These are phyloP conservation scores for Rattus rattus DNA, from an alignment of 2,113 vertebrate species.

Conservation along the genomic window DNA sequence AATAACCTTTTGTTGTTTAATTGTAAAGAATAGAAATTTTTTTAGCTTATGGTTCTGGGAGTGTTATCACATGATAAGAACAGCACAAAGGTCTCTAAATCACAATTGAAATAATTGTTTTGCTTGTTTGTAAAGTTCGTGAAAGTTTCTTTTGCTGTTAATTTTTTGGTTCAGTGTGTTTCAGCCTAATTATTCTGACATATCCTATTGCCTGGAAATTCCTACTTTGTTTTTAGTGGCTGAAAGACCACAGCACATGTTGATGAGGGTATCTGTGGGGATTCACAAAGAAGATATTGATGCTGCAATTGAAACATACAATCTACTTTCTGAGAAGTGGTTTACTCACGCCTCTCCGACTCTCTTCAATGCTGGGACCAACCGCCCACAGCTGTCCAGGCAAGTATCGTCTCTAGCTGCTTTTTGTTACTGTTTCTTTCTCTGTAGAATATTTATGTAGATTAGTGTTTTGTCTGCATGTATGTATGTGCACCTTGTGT, in stretches of 20 bases:
- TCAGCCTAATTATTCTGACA: slow-evolving; percentile 44
- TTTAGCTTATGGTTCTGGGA: not conserved
- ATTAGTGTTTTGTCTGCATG: not conserved
- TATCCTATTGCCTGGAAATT: slow-evolving; percentile 2
- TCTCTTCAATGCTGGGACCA: slow-evolving; percentile 97
- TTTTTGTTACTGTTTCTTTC: slow-evolving; percentile 5
- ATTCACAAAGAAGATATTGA: slow-evolving; percentile 94
- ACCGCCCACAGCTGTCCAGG: slow-evolving; percentile 97
- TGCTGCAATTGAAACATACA: slow-evolving; percentile 96
- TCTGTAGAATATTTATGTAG: not conserved
- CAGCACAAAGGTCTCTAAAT: not conserved
- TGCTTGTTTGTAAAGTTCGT: slow-evolving; percentile 36
- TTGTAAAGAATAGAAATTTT: not conserved
- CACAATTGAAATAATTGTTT: slow-evolving; percentile 45
- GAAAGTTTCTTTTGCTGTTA: slow-evolving; percentile 23
- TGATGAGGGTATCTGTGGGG: slow-evolving; percentile 97
- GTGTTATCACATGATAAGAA: not conserved
- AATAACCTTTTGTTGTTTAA: not conserved
- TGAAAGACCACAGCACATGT: slow-evolving; percentile 97
- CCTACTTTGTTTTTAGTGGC: slow-evolving; percentile 87
- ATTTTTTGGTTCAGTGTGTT: slow-evolving; percentile 10
- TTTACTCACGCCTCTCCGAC: slow-evolving; percentile 98
- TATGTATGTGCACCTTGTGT: not conserved
- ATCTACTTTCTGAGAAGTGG: slow-evolving; percentile 96
- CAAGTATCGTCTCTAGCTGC: slow-evolving; percentile 59